phyloP scores from a whole-genome alignment of 2,797 vertebrate genomes.

The Protosalanx chinensis region DNA sequence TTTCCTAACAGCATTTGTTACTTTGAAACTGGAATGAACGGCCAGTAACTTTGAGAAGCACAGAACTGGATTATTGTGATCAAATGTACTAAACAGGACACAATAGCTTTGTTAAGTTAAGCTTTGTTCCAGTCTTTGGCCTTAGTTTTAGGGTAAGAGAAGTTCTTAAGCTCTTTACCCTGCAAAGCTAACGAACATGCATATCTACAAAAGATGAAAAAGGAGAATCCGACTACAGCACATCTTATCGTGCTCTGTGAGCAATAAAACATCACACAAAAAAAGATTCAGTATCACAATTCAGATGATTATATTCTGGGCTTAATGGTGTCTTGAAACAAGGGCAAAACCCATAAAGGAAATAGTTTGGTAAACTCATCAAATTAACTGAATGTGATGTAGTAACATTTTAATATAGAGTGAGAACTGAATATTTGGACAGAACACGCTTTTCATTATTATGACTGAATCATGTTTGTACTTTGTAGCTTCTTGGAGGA shows the following conservation, averaged over 20 bases:
- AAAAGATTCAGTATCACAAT: slow-evolving; percentile 11
- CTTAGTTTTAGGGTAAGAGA: background rate
- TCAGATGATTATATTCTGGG: slow-evolving; percentile 12
- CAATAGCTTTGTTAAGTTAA: background rate
- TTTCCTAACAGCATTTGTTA: background rate
- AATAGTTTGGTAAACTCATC: background rate
- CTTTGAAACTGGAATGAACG: background rate
- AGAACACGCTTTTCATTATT: background rate
- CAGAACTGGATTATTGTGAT: too few relatives aligned
- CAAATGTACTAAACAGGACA: background rate
- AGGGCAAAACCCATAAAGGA: background rate
- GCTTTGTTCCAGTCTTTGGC: background rate
- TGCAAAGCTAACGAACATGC: slow-evolving; percentile 26
- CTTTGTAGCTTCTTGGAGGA: too few relatives aligned
- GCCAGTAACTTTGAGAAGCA: background rate
- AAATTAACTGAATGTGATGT: too few relatives aligned
- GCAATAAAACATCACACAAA: slow-evolving; percentile 29
- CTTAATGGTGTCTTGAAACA: slow-evolving; percentile 7
- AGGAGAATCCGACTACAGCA: slow-evolving; percentile 24
- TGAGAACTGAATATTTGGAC: background rate
- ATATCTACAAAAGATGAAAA: slow-evolving; percentile 34
- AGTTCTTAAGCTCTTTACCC: background rate
- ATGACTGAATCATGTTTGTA: too few relatives aligned
- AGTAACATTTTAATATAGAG: too few relatives aligned
- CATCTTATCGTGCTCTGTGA: slow-evolving; percentile 39